Percentiles rank a stretch among this genome's conserved stretches.
phyloP scores from a whole-genome alignment of 2,113 vertebrate species.

The Marcusenius ussheri region DNA sequence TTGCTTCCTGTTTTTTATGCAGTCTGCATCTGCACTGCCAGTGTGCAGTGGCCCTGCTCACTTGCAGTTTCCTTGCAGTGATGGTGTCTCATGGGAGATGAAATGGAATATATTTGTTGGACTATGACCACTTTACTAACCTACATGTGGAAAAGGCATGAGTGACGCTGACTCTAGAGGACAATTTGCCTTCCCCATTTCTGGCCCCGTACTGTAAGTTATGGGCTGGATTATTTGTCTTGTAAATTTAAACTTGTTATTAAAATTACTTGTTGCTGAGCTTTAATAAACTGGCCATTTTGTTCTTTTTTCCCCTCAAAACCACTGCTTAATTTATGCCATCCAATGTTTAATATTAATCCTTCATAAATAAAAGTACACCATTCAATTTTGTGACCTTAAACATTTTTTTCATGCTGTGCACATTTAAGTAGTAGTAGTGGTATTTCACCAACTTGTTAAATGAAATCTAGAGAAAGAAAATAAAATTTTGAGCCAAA shows the following conservation, averaged over 20 bases:
- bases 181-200: background rate
- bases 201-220: background rate
- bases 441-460: background rate
- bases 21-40: background rate
- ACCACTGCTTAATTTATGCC: background rate
- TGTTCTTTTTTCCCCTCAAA: background rate
- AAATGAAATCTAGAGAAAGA: background rate
- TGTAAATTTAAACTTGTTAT: background rate
- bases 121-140: background rate
- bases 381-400: background rate
- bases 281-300: background rate
- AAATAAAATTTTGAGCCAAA: background rate
- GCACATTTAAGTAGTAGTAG: background rate
- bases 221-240: background rate
- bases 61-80: background rate
- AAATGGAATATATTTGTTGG: background rate
- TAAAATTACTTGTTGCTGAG: background rate
- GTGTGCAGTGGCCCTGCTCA: background rate
- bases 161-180: background rate
- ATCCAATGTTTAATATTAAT: background rate
- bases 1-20: background rate
- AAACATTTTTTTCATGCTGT: background rate
- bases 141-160: background rate
- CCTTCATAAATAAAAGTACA: background rate
- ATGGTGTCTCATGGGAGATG: background rate